Evolutionary conservation across 2,113 vertebrate genomes (phyloP), one percentile per base, ranked within the genome.

Genomic region (Malaclemys terrapin): DNA sequence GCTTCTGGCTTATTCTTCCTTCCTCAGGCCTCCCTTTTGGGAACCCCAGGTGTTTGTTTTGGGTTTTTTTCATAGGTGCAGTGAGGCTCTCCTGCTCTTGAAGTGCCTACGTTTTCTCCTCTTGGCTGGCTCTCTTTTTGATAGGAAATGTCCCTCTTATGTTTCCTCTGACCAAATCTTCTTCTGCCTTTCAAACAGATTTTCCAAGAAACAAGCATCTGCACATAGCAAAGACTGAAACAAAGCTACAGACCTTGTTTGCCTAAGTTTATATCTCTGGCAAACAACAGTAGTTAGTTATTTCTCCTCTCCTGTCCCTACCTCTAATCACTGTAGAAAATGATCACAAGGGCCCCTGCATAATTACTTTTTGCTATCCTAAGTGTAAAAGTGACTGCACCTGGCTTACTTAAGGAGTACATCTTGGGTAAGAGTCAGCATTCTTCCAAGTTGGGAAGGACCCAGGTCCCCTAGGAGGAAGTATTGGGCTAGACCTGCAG

Each of bases 321-420:
- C 38, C 80, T 35, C 81, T 27, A 45, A 79, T 83, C 50, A 79
- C 13, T 20, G 2, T 75, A 11, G 14, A 53, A 78, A 56, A 45
- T 69, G 45, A 80, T 5, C 62, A 80, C 16, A n/a, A 25, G 0
- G 5, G 3, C 11, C 12, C 10, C 0, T 17, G 13, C n/a, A 82
- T 45, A 84, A 65, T 45, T 5, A 5, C 4, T 2, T 49, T 57
- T 82, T 38, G 1, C 52, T 90, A 69, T 62, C 54, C 65, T 45
- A 31, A 2, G 1, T 24, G 42, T n/a, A 62, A 50, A 76, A 42
- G 38, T 47, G 42, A 47, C 72, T 45, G 42, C 42, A 76, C 6
- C 22, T 45, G 38, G n/a, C 38, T 76, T 45, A n/a, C 35, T 35
- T 69, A 17, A 69, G 27, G 59, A 2, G 13, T 38, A 3, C 29